These are phyloP conservation scores for Anguilla japonica DNA, from an alignment of 2,113 vertebrate genomes.

Conservation along the genomic window DNA sequence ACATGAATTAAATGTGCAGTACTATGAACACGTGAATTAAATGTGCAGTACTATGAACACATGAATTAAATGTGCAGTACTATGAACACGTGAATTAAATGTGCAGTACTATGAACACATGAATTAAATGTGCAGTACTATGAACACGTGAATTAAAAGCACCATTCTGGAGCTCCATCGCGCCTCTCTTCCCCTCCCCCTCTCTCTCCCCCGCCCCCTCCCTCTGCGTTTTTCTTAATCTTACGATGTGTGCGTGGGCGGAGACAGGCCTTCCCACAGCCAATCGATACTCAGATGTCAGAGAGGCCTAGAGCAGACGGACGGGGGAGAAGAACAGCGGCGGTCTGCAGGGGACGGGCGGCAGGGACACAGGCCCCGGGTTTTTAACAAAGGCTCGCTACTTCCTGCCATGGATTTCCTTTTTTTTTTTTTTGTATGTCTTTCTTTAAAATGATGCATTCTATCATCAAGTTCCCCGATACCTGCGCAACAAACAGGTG, in stretches of 20 bases:
- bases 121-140: too few relatives aligned
- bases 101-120: too few relatives aligned
- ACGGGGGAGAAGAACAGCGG: background rate
- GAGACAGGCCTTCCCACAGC: background rate
- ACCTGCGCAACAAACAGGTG: constrained; percentile 37
- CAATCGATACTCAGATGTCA: background rate
- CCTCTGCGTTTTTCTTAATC: background rate
- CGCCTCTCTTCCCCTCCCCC: too few relatives aligned
- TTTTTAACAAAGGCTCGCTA: constrained; percentile 20
- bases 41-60: too few relatives aligned
- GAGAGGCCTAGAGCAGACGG: background rate
- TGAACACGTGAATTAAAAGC: too few relatives aligned
- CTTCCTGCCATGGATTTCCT: constrained; percentile 14
- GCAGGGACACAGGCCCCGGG: constrained; percentile 32
- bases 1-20: too few relatives aligned
- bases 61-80: too few relatives aligned
- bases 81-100: too few relatives aligned
- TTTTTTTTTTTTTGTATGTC: too few relatives aligned
- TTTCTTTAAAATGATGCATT: background rate
- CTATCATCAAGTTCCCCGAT: constrained; percentile 20
- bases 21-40: too few relatives aligned
- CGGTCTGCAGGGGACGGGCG: constrained; percentile 7
- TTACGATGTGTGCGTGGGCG: background rate
- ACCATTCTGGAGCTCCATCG: too few relatives aligned
- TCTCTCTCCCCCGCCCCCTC: too few relatives aligned